Conservation (phyloP, 2,888 invertebrate genomes). For the Nomada ferruginata region DNA sequence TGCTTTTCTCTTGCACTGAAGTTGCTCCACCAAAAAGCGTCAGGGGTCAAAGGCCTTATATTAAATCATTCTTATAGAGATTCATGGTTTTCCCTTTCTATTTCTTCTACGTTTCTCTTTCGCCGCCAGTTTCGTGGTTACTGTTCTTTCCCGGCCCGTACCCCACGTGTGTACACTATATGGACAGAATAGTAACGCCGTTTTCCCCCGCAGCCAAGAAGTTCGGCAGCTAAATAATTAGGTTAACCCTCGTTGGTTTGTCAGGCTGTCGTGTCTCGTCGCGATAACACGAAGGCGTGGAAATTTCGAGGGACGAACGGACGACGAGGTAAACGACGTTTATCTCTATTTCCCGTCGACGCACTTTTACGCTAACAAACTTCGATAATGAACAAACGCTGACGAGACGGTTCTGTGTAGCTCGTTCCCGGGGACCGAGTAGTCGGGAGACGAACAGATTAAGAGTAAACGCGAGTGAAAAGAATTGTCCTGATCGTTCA, state of each 20-base stretch:
- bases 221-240: slow-evolving; percentile 78
- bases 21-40: slow-evolving; percentile 18
- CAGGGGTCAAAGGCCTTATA: slow-evolving; percentile 32
- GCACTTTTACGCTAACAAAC: slow-evolving; percentile 54
- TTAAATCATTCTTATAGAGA: slow-evolving; percentile 46
- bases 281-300: slow-evolving; percentile 41
- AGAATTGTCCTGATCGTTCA: background rate
- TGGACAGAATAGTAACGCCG: slow-evolving; percentile 76
- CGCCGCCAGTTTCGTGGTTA: background rate
- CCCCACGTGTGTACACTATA: slow-evolving; percentile 75
- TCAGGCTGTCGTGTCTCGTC: slow-evolving; percentile 53
- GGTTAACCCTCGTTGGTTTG: slow-evolving; percentile 77
- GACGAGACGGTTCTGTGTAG: slow-evolving; percentile 50
- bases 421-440: background rate
- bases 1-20: slow-evolving; percentile 17
- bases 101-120: background rate
- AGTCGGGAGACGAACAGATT: background rate
- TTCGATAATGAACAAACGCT: slow-evolving; percentile 63
- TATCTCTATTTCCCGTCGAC: slow-evolving; percentile 54
- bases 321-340: slow-evolving; percentile 44
- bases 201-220: slow-evolving; percentile 68
- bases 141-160: slow-evolving; percentile 33
- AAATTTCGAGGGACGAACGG: slow-evolving; percentile 46
- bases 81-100: slow-evolving; percentile 26
- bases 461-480: background rate